These are phyloP conservation scores for Trichacis sp. DNA, from an alignment of 2,888 invertebrate species.

Conservation along the genomic window DNA sequence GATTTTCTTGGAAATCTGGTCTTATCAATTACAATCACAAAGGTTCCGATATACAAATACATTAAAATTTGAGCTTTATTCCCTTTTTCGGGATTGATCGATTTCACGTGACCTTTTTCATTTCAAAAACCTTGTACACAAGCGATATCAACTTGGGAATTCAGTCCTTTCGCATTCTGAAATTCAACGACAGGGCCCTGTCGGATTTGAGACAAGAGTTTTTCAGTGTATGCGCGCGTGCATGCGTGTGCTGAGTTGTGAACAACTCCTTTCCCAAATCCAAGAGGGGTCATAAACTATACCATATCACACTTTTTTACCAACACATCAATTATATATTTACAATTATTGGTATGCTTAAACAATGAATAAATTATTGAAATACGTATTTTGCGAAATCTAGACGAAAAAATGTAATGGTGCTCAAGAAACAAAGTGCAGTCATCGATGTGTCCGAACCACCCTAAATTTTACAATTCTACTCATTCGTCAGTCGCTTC, in stretches of 20 bases:
- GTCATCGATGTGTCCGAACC: slow-evolving; percentile 29
- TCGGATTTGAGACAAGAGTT: too few species aligned
- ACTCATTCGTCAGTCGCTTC: background rate
- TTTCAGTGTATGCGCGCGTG: too few species aligned
- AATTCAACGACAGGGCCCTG: background rate
- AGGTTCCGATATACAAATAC: slow-evolving; percentile 1
- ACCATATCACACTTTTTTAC: slow-evolving; percentile 25
- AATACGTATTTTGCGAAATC: slow-evolving; percentile 10
- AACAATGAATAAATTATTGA: slow-evolving; percentile 23
- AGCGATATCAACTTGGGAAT: slow-evolving; percentile 4
- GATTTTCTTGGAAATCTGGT: background rate
- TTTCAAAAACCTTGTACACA: background rate
- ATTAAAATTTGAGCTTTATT: slow-evolving; percentile 2
- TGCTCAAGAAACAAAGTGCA: slow-evolving; percentile 34
- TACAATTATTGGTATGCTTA: slow-evolving; percentile 12
- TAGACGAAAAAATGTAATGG: slow-evolving; percentile 22
- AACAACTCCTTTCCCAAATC: too few species aligned
- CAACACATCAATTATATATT: slow-evolving; percentile 24
- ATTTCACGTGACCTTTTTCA: background rate
- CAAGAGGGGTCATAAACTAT: too few species aligned
- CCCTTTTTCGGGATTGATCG: background rate
- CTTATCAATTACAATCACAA: background rate
- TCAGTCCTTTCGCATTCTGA: background rate
- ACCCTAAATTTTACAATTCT: slow-evolving; percentile 11
- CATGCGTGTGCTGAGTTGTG: too few species aligned